A percentile compares a stretch with the other conserved stretches of the same genome.
Conservation (phyloP, 1,140 invertebrate species). For the Laodelphax striatellus region DNA sequence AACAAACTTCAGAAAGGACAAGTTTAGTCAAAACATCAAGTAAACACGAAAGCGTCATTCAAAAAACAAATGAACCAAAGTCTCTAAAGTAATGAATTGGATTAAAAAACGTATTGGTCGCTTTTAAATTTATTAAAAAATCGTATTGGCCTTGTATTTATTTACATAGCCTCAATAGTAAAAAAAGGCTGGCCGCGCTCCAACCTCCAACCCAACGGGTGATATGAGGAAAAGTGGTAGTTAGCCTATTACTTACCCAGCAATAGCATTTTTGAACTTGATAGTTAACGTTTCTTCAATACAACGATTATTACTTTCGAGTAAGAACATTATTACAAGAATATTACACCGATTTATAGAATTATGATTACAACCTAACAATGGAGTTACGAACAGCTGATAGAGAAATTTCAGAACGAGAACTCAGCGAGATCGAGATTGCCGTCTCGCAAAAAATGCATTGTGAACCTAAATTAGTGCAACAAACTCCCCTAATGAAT, state of each 20-base stretch:
- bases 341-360: slow-evolving; percentile 18
- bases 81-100: too few relatives aligned
- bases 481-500: too few relatives aligned
- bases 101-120: too few relatives aligned
- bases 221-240: neutral
- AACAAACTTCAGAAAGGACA: neutral
- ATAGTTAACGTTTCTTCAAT: slow-evolving; percentile 88
- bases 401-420: too few relatives aligned
- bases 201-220: slow-evolving; percentile 14
- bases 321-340: slow-evolving; percentile 78
- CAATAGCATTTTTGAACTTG: slow-evolving; percentile 90
- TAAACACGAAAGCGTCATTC: too few relatives aligned
- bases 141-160: neutral
- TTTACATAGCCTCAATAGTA: neutral
- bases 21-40: too few relatives aligned
- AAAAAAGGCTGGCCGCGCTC: neutral
- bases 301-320: slow-evolving; percentile 97
- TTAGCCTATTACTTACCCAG: slow-evolving; percentile 70
- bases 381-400: too few relatives aligned
- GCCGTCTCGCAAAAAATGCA: too few relatives aligned
- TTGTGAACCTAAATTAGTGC: too few relatives aligned
- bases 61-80: too few relatives aligned
- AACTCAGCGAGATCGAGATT: too few relatives aligned
- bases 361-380: slow-evolving; percentile 8
- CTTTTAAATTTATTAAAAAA: too few relatives aligned